Evolutionary conservation across 2,797 vertebrate species (phyloP).

Genomic region (Sebastolobus altivelis): DNA sequence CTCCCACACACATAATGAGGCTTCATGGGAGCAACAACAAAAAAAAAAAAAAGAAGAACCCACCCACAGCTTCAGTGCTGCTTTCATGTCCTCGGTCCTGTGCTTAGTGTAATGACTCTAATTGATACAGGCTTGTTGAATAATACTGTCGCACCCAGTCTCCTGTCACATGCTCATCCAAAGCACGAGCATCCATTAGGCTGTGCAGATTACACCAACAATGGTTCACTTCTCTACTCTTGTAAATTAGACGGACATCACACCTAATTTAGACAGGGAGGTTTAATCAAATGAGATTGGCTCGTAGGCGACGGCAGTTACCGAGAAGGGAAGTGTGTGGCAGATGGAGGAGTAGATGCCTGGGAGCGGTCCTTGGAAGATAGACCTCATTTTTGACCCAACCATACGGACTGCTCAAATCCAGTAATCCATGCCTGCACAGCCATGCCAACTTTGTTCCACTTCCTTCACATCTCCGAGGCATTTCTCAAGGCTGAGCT

Average conservation of each 20-base stretch:
- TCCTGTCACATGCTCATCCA: constrained; percentile 39
- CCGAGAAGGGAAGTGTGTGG: constrained; percentile 59
- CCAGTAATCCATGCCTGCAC: constrained; percentile 64
- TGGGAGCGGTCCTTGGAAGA: constrained; percentile 80
- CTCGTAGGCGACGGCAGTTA: constrained; percentile 44
- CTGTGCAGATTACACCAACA: constrained; percentile 32
- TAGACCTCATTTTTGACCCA: constrained; percentile 78
- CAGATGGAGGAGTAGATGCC: constrained; percentile 85
- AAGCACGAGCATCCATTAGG: constrained; percentile 20
- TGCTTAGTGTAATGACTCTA: constrained; percentile 54
- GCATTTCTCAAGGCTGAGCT: constrained; percentile 39
- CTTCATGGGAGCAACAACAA: constrained; percentile 26
- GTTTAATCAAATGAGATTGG: constrained; percentile 57
- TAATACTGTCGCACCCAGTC: constrained; percentile 38
- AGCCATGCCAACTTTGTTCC: constrained; percentile 50
- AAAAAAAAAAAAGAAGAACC: not conserved
- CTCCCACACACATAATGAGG: constrained; percentile 67
- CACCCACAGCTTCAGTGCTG: constrained; percentile 47
- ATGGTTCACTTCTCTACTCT: not conserved
- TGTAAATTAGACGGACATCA: constrained; percentile 15
- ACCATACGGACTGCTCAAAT: constrained; percentile 72
- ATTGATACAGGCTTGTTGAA: constrained; percentile 57
- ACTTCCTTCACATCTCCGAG: constrained; percentile 34
- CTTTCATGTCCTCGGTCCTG: constrained; percentile 53
- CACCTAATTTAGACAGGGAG: constrained; percentile 24